Evolutionary conservation across 1,140 invertebrate species (phyloP).

Genomic region (Leptestheria dahalacensis): DNA sequence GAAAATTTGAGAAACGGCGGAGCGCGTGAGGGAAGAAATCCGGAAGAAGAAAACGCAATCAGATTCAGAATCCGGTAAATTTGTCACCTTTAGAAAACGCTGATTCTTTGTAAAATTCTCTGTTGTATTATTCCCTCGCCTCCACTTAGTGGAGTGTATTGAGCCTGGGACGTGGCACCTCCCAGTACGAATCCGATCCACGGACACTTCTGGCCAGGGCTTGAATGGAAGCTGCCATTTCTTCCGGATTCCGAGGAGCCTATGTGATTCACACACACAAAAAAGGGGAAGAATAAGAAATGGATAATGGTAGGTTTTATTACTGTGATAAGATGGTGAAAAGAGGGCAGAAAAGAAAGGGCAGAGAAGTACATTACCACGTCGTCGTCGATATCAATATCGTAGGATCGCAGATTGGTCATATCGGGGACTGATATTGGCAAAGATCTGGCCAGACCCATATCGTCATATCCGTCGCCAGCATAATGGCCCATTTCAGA

Average conservation of each 20-base stretch:
- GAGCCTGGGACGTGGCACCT: slow-evolving; percentile 1
- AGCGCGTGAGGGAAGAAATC: background rate
- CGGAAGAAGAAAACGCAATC: background rate
- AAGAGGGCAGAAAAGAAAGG: background rate
- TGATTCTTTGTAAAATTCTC: too few relatives aligned
- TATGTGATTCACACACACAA: background rate
- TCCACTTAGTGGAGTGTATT: slow-evolving; percentile 11
- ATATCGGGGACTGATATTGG: slow-evolving; percentile 1
- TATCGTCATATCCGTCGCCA: background rate
- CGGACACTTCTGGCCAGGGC: slow-evolving; percentile 1
- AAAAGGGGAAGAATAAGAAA: background rate
- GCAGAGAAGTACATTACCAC: background rate
- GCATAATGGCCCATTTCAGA: background rate
- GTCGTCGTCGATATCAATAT: background rate
- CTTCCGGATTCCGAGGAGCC: slow-evolving; percentile 2
- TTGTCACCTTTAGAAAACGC: background rate
- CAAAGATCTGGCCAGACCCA: slow-evolving; percentile 2
- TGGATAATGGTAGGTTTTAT: too few relatives aligned
- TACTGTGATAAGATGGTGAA: background rate
- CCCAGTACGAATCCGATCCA: slow-evolving; percentile 2
- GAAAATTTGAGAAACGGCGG: too few relatives aligned
- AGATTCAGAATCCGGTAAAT: background rate
- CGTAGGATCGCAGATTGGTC: background rate
- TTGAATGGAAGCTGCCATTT: slow-evolving; percentile 10
- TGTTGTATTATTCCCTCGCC: background rate